Percentiles rank a stretch among this genome's conserved stretches.
Evolutionary conservation across 2,797 vertebrate genomes (phyloP).

Genomic region (Bothrops alternatus): DNA sequence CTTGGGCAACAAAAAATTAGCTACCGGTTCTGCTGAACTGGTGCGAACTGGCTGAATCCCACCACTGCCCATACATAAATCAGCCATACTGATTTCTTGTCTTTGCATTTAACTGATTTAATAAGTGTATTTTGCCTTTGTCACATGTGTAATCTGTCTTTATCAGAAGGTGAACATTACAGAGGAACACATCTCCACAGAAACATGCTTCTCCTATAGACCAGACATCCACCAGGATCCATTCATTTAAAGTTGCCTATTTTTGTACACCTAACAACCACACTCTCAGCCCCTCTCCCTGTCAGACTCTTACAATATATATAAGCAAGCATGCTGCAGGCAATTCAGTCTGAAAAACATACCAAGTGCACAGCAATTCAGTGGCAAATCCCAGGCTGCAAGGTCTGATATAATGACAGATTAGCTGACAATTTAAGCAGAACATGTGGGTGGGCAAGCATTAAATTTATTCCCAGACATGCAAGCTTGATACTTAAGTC

Average conservation of each 20-base stretch:
- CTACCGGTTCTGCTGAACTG: too few species aligned
- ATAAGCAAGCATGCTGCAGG: constrained; percentile 41
- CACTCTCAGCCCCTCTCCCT: neutral
- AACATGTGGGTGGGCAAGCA: constrained; percentile 61
- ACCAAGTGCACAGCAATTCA: constrained; percentile 33
- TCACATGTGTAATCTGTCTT: constrained; percentile 24
- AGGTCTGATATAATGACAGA: constrained; percentile 60
- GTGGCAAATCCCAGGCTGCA: constrained; percentile 54
- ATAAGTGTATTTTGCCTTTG: constrained; percentile 9
- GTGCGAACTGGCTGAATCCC: too few species aligned
- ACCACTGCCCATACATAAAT: neutral
- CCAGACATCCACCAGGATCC: constrained; percentile 36
- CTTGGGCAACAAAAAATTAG: too few species aligned
- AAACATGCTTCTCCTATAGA: constrained; percentile 12
- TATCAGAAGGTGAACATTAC: constrained; percentile 22
- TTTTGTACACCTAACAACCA: constrained; percentile 1
- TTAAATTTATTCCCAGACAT: constrained; percentile 66
- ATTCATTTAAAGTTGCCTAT: constrained; percentile 27
- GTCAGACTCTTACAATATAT: constrained; percentile 3
- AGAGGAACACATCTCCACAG: constrained; percentile 17
- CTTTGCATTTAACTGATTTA: neutral
- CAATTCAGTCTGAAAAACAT: constrained; percentile 50
- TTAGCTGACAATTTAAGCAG: constrained; percentile 66
- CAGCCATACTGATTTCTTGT: neutral
- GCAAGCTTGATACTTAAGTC: constrained; percentile 57